Percentiles rank a stretch among this genome's conserved stretches.
Evolutionary conservation across 2,797 vertebrate species (phyloP).

Genomic region (Loriculus beryllinus): DNA sequence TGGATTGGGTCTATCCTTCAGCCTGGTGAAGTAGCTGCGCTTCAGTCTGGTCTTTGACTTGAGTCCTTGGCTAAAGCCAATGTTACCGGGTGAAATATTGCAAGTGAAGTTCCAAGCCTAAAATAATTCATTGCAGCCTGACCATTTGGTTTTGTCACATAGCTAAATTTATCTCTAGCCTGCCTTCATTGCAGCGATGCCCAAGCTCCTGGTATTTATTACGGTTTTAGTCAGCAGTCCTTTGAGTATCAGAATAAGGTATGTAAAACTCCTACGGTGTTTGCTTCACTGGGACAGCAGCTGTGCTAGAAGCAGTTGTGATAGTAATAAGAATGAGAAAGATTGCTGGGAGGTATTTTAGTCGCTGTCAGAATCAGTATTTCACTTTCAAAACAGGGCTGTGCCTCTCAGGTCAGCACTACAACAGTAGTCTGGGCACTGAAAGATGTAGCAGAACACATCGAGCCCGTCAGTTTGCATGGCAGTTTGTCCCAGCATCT

Average conservation of each 20-base stretch:
- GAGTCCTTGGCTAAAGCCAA: not conserved
- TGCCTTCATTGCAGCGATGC: not conserved
- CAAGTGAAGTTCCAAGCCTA: not conserved
- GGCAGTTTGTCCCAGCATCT: not conserved
- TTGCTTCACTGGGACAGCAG: not conserved
- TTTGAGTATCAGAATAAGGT: not conserved
- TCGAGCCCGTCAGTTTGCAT: not conserved
- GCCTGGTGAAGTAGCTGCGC: not conserved
- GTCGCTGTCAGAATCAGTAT: not conserved
- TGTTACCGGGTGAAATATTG: constrained; percentile 14
- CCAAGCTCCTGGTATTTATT: constrained; percentile 24
- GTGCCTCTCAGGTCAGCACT: not conserved
- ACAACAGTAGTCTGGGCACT: accelerated
- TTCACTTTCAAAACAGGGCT: not conserved
- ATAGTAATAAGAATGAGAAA: not conserved
- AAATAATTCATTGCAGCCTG: not conserved
- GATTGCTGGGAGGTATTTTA: not conserved
- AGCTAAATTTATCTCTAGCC: not conserved
- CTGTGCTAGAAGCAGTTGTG: not conserved
- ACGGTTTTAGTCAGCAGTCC: not conserved
- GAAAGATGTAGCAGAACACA: not conserved
- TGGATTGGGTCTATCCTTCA: not conserved
- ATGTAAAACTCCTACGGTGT: not conserved
- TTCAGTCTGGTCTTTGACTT: not conserved
- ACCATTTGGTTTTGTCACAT: not conserved